phyloP scores from a whole-genome alignment of 2,113 vertebrate species.

The Cygnus buccinator region DNA sequence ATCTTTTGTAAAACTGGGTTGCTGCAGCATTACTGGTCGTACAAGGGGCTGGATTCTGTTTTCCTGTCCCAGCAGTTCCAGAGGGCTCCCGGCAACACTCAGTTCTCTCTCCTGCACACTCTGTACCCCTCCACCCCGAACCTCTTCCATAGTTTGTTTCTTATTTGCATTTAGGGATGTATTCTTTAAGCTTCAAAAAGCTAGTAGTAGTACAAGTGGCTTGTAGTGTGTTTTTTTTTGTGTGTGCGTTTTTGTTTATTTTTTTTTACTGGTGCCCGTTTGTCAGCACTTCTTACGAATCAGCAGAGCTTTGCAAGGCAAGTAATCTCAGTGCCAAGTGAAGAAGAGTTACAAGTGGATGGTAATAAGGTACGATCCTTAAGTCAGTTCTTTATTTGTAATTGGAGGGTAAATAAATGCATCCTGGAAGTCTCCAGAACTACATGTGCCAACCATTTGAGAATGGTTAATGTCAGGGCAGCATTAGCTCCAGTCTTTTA shows the following conservation, averaged over 20 bases:
- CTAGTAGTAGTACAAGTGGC: neutral
- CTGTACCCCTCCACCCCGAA: neutral
- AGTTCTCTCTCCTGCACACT: fast-evolving
- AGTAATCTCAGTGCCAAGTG: neutral
- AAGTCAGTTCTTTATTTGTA: neutral
- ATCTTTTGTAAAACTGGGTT: neutral
- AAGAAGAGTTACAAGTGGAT: neutral
- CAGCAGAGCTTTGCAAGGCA: neutral
- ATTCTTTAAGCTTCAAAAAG: neutral
- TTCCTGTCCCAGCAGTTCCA: neutral
- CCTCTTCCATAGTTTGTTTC: neutral
- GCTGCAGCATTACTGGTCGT: neutral
- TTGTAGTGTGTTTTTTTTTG: neutral
- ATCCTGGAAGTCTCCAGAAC: neutral
- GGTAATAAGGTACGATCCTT: neutral
- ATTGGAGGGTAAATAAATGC: neutral
- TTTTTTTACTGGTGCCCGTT: neutral
- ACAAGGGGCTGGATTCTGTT: neutral
- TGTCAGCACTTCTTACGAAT: neutral
- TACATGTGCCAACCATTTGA: neutral
- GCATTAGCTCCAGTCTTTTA: neutral
- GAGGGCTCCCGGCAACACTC: neutral
- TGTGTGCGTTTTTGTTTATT: too few relatives aligned
- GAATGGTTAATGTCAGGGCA: neutral
- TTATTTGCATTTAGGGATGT: neutral